A percentile compares a stretch with the other conserved stretches of the same genome.
phyloP scores from a whole-genome alignment of 2,888 invertebrate genomes.

The Orchestes rusci region DNA sequence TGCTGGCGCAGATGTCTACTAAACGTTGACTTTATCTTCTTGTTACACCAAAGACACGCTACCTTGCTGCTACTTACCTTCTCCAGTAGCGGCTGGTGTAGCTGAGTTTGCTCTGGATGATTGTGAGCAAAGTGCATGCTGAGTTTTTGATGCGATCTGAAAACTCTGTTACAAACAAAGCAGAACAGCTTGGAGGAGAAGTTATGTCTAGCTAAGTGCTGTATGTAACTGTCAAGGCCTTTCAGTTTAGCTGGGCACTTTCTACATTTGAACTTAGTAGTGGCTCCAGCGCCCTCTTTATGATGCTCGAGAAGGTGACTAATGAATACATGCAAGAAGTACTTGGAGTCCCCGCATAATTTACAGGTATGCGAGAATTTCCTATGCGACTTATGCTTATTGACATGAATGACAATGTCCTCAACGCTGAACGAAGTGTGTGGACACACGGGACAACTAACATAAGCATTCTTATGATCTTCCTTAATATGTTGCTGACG shows the following conservation, averaged over 20 bases:
- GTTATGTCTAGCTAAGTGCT: too few relatives aligned
- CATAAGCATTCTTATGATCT: constrained; percentile 6
- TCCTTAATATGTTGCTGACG: constrained; percentile 7
- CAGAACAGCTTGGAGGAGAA: not conserved
- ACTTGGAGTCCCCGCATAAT: constrained; percentile 6
- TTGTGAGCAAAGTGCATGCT: not conserved
- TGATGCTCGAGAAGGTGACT: too few relatives aligned
- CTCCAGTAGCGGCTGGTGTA: not conserved
- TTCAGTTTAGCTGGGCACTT: too few relatives aligned
- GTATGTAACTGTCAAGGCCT: too few relatives aligned
- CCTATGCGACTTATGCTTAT: constrained; percentile 7
- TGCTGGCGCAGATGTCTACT: too few relatives aligned
- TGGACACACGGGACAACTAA: constrained; percentile 9
- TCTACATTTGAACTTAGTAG: too few relatives aligned
- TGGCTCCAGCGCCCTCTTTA: too few relatives aligned
- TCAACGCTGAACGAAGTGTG: constrained; percentile 4
- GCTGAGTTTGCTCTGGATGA: not conserved
- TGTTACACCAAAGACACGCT: not conserved
- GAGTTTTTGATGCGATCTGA: not conserved
- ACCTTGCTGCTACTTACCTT: not conserved
- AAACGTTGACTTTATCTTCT: too few relatives aligned
- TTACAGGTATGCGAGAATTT: constrained; percentile 8
- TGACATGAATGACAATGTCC: constrained; percentile 14
- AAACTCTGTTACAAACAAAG: not conserved
- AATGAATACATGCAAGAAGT: constrained; percentile 7